Evolutionary conservation across 2,888 invertebrate species (phyloP), one percentile per base, ranked within the genome.

Genomic region (Drosophila atripex): DNA sequence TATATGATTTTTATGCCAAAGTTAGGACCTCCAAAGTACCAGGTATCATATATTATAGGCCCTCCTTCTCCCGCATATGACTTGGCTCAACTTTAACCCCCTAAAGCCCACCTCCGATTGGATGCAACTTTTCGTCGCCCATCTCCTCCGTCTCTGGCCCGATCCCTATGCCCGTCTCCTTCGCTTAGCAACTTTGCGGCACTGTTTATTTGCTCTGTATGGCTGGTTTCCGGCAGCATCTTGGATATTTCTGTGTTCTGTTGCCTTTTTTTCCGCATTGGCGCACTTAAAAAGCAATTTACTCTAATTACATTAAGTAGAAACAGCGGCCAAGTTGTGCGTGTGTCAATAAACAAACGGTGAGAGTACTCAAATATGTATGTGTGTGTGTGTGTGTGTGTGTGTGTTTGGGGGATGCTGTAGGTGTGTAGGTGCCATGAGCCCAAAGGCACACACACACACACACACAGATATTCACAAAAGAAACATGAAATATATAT

Each of bases 301-400:
- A 82, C 76, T 86, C 88, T 87, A 84, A 87, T 84, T 80, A 87
- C 88, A 86, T 83, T 87, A 87, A 85, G 88, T 85, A 77, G 77
- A 79, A 77, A 52, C 65, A 65, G 63, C 77, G 77, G 71, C 61
- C 51, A 71, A 63, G 55, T 78, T 80, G 76, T 84, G 78, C 78
- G 87, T 86, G 85, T 76, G 87, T 86, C 80, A 84, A 82, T 86
- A 82, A 82, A 82, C 85, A 77, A 73, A 59, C 45, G 52, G 35
- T 35, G 35, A 58, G 58, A 55, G 52, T 43, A 69, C 74, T 63
- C 56, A 60, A 54, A 63, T 65, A 61, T 61, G 61, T 46, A 47
- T 57, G n/a, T 52, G 7, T 28, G 58, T 39, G 50, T 46, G 57
- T 57, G 51, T 49, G 49, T 43, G 50, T 38, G 18, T 18, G 18